A percentile compares a stretch with the other conserved stretches of the same genome.
These are phyloP conservation scores for Polyergus mexicanus DNA, from an alignment of 1,140 invertebrate genomes.

Conservation along the genomic window DNA sequence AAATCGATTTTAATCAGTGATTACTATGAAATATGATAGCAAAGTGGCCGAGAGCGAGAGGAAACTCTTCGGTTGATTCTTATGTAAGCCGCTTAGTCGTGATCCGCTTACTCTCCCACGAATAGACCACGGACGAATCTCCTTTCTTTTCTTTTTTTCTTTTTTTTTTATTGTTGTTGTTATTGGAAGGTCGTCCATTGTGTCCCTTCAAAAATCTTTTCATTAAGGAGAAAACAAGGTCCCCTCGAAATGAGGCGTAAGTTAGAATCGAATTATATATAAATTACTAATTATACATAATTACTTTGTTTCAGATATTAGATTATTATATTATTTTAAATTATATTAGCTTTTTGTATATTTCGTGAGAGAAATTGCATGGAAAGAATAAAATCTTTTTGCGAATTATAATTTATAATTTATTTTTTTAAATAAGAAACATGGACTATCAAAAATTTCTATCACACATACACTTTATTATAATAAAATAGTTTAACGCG, in stretches of 20 bases:
- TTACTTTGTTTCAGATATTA: neutral
- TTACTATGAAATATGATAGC: conserved; percentile 82
- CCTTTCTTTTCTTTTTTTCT: conserved; percentile 69
- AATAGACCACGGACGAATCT: conserved; percentile 73
- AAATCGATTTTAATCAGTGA: conserved; percentile 79
- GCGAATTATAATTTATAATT: neutral
- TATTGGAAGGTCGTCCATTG: neutral
- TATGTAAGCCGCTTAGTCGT: conserved; percentile 81
- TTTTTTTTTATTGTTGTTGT: too few species aligned
- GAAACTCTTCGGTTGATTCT: conserved; percentile 82
- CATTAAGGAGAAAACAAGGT: neutral
- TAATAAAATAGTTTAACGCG: neutral
- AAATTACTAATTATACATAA: neutral
- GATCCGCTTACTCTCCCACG: conserved; percentile 76
- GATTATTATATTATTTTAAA: neutral
- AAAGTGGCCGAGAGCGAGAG: conserved; percentile 70
- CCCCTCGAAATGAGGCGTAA: neutral
- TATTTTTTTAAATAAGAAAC: neutral
- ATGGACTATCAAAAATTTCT: neutral
- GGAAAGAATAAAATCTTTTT: neutral
- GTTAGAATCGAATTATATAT: neutral
- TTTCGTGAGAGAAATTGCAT: neutral
- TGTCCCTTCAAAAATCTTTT: conserved; percentile 3
- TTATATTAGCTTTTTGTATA: neutral
- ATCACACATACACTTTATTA: neutral